A percentile compares a stretch with the other conserved stretches of the same genome.
Conservation (phyloP, 2,888 invertebrate species). For the Frankliniella intonsa region DNA sequence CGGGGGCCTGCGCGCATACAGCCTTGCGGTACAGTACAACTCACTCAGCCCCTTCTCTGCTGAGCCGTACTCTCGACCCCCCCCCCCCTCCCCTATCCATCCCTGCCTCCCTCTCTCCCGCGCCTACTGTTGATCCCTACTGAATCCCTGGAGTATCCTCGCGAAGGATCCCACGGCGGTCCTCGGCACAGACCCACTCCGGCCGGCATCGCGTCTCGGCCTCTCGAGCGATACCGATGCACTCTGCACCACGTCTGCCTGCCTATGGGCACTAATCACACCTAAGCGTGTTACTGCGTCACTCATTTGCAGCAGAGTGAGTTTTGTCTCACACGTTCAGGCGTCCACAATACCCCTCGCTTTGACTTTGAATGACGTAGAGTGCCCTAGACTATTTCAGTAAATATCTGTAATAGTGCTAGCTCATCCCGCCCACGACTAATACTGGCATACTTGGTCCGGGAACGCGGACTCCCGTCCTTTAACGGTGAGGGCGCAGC, state of each 20-base stretch:
- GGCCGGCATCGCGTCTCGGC: background rate
- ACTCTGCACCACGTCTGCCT: background rate
- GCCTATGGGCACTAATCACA: background rate
- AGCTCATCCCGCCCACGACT: no score
- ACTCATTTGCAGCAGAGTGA: background rate
- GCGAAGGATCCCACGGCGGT: background rate
- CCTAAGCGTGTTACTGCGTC: background rate
- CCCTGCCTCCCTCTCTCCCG: background rate
- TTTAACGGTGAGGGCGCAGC: no score
- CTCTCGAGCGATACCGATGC: no score
- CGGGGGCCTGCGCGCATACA: background rate
- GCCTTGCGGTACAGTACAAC: conserved; percentile 6
- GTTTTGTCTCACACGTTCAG: no score
- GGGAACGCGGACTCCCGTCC: no score
- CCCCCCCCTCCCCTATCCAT: no score
- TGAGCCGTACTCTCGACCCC: no score
- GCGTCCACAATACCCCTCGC: no score
- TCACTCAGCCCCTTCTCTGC: background rate
- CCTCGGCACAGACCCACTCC: background rate
- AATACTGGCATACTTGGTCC: no score
- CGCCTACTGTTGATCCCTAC: background rate
- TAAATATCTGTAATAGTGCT: no score
- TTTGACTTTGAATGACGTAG: no score
- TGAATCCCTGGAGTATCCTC: conserved; percentile 2
- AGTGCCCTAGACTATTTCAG: no score